Conservation (phyloP, 2,888 invertebrate species). For the Caenorhabditis japonica region DNA sequence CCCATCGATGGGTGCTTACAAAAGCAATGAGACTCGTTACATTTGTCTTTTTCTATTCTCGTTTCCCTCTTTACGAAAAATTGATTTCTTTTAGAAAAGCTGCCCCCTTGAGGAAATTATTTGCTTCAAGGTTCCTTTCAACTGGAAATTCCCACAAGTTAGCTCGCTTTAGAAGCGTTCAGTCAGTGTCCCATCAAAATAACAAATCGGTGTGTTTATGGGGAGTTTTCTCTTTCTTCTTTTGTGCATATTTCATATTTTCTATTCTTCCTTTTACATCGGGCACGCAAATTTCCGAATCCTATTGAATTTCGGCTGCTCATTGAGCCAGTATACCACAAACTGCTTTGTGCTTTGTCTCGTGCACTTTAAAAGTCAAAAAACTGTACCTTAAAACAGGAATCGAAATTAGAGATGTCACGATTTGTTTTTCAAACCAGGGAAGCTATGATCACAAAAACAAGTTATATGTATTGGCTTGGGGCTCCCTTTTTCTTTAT, state of each 20-base stretch:
- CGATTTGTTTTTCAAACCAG: too few relatives aligned
- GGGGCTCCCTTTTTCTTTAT: neutral
- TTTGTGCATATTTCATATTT: neutral
- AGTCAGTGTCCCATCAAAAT: neutral
- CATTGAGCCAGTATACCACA: too few relatives aligned
- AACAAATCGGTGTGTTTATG: slow-evolving; percentile 4
- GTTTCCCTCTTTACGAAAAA: slow-evolving; percentile 13
- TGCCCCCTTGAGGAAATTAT: slow-evolving; percentile 25
- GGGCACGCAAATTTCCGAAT: slow-evolving; percentile 18
- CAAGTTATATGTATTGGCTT: too few relatives aligned
- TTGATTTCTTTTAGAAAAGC: slow-evolving; percentile 22
- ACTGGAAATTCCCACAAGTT: slow-evolving; percentile 5
- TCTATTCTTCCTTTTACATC: neutral
- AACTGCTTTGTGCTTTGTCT: too few relatives aligned
- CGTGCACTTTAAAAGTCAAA: too few relatives aligned
- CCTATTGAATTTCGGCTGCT: slow-evolving; percentile 31
- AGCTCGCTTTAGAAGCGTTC: neutral
- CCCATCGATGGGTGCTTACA: slow-evolving; percentile 24
- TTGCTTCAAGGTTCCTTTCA: slow-evolving; percentile 15
- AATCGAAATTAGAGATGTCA: too few relatives aligned
- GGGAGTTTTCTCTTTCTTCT: neutral
- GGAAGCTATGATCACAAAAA: neutral
- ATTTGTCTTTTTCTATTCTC: slow-evolving; percentile 8
- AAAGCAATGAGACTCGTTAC: slow-evolving; percentile 29
- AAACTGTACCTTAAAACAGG: too few relatives aligned